These are phyloP conservation scores for Zosterops japonicus DNA, from an alignment of 2,113 vertebrate species.

Conservation along the genomic window DNA sequence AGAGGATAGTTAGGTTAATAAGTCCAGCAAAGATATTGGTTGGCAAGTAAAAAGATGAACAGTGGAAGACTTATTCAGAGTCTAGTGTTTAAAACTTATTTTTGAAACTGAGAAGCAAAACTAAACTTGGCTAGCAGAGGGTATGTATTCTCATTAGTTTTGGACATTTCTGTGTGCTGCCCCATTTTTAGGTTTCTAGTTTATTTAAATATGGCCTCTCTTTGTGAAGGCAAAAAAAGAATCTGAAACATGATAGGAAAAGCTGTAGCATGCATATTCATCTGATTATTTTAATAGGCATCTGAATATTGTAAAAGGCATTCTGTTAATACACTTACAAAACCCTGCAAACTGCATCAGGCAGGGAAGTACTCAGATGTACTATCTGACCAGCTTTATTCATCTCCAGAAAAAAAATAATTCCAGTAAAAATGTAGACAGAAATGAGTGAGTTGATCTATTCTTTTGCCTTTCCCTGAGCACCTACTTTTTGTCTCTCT, in stretches of 20 bases:
- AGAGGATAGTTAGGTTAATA: not conserved
- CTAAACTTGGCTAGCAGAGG: not conserved
- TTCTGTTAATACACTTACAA: not conserved
- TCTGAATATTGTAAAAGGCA: not conserved
- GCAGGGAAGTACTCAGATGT: not conserved
- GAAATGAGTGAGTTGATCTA: not conserved
- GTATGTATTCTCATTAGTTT: not conserved
- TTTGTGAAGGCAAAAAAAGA: not conserved
- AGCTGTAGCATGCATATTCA: not conserved
- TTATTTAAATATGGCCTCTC: not conserved
- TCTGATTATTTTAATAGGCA: not conserved
- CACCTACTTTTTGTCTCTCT: not conserved
- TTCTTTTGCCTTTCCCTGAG: not conserved
- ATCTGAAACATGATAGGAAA: not conserved
- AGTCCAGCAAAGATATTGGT: not conserved
- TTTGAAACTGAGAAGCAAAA: not conserved
- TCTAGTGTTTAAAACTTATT: not conserved
- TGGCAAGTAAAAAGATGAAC: not conserved
- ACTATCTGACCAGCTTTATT: not conserved
- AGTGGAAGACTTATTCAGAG: not conserved
- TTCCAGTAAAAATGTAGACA: not conserved
- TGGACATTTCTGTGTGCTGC: not conserved
- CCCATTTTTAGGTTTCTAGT: not conserved
- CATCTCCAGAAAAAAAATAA: not conserved
- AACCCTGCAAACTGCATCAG: not conserved